A percentile compares a stretch with the other conserved stretches of the same genome.
Evolutionary conservation across 2,888 invertebrate species (phyloP).

Genomic region (Emesis russula): DNA sequence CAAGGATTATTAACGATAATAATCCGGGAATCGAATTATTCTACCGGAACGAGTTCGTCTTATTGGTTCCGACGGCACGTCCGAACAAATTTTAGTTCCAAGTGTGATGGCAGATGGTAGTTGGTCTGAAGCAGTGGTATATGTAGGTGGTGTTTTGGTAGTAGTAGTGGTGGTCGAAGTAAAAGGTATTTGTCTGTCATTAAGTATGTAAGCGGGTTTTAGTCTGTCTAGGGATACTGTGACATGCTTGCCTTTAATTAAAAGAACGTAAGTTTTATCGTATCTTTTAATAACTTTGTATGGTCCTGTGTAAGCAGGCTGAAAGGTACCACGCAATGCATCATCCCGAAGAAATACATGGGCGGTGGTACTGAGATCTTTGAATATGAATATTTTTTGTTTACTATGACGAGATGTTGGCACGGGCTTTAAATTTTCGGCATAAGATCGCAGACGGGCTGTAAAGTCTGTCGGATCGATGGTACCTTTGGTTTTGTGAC

Average conservation of each 20-base stretch:
- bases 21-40: neutral
- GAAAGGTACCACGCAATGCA: neutral
- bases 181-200: constrained; percentile 1
- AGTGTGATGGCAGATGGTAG: neutral
- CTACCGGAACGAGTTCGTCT: neutral
- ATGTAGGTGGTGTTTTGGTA: neutral
- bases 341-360: neutral
- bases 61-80: neutral
- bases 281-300: neutral
- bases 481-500: neutral
- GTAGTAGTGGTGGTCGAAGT: neutral
- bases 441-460: neutral
- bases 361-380: neutral
- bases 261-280: neutral
- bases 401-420: neutral
- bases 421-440: neutral
- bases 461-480: neutral
- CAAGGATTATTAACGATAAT: neutral
- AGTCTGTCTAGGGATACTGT: neutral
- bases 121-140: neutral
- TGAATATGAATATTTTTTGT: neutral
- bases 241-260: neutral
- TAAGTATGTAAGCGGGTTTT: neutral
- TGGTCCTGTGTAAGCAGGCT: neutral
- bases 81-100: neutral